Evolutionary conservation across 1,140 invertebrate genomes (phyloP), one percentile per base, ranked within the genome.

Genomic region (Chionoecetes opilio): DNA sequence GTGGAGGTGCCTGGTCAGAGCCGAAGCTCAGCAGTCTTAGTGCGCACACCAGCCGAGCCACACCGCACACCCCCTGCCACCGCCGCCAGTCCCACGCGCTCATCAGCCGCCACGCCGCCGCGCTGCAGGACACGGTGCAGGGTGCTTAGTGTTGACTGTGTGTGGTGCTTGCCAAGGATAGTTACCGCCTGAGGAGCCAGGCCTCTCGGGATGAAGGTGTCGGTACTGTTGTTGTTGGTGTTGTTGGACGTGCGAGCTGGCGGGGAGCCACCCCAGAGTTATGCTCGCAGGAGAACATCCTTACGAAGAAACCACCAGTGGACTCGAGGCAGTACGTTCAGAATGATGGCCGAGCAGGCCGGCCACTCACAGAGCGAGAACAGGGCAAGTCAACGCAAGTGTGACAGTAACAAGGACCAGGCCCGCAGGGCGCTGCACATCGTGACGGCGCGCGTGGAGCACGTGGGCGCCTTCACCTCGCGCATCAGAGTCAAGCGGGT

Each of bases 371-470:
- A 17, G 46, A 26, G 90, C 5, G 94, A 86, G 32, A 88, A 38
- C 84, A 29, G 38, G 26, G 29, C 90, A 0, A 32, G 92, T 5
- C 63, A 34, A 32, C 5, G 46, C 35, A 85, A 53, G 38, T 92
- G 90, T 86, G 82, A 92, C 26, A n/a, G 11, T n/a, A 86, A 41
- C 32, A n/a, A 63, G 2, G 31, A 34, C 6, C 32, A 37, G 3
- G 41, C 82, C 1, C 29, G 37, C 17, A 0, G 29, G 0, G 94
- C 94, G 82, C 26, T 11, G 21, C 91, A 95, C n/a, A 82, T 95
- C 46, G 94, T 95, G 38, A 95, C 91, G 34, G 94, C 88, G 0
- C 90, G 90, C 31, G 94, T 95, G 82, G 94, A 95, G 84, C 90
- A 92, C 82, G 94, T 92, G 46, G 82, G 90, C 14, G 32, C 9